Base-by-base conservation (phyloP, 2,888 invertebrate species). In the Cerastis leucographa region DNA sequence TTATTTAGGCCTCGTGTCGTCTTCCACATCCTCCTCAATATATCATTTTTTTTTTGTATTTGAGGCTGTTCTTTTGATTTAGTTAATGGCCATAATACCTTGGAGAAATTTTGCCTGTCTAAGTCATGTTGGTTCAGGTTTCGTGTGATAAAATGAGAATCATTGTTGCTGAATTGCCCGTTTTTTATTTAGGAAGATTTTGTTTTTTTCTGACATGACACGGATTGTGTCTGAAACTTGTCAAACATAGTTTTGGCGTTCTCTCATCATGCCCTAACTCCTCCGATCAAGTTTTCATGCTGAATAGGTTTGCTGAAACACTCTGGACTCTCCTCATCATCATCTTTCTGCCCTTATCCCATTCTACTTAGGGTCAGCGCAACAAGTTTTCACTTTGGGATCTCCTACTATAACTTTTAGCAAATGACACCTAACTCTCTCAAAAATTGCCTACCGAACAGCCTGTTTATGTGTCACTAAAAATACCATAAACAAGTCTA, bases 401-500 rank as follows among this genome's bases (percentile, higher is more conserved):
- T 6, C 46, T 46, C 46, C 46, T 17, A 46, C 46, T 17, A 17
- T 5, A 46, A 46, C 5, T 17, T 46, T 46, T 17, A 46, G 17
- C 17, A 19, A 12, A 44, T 44, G 46, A 46, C 46, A 6, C 19
- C 17, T 9, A 54, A 51, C n/a, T n/a, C n/a, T 11, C n/a, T 51
- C 11, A 11, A 54, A 51, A n/a, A 54, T 51, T n/a, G 11, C 22
- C 51, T 54, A 54, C 11, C n/a, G n/a, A 54, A 54, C 51, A n/a
- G 0, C 9, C 51, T 54, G 4, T 54, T n/a, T 3, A 54, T 59
- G 42, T 64, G 49, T 22, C 44, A 19, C 64, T 8, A 62, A n/a
- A 62, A 35, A 71, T 61, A 66, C 56, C 61, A 81, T 42, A 85
- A 71, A 71, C 61, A 56, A 74, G 61, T 44, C 6, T 65, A 2